These are phyloP conservation scores for Oscheius sp. DNA, from an alignment of 1,140 invertebrate species.

Conservation along the genomic window DNA sequence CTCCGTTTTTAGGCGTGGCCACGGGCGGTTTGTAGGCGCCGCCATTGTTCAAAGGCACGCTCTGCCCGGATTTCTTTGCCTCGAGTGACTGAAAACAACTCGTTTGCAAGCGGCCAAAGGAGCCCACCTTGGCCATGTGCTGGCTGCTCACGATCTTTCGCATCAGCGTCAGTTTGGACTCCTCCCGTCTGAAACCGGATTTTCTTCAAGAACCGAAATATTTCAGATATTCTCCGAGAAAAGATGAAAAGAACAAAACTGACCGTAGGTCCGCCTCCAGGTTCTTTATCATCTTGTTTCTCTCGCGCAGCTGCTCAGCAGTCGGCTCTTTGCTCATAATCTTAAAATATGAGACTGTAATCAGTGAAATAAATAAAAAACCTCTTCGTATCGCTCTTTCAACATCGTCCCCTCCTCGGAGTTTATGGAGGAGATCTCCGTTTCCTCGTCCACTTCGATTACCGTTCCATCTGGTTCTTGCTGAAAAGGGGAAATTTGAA, in stretches of 20 bases:
- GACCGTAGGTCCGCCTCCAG: neutral
- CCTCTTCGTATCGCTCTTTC: neutral
- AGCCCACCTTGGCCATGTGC: slow-evolving; percentile 3
- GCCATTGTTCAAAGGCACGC: slow-evolving; percentile 11
- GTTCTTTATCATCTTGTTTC: neutral
- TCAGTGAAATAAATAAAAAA: neutral
- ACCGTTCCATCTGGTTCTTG: neutral
- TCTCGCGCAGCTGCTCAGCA: neutral
- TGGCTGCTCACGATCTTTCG: slow-evolving; percentile 42
- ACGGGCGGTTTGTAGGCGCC: slow-evolving; percentile 53
- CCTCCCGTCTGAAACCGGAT: slow-evolving; percentile 44
- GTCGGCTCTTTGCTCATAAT: neutral
- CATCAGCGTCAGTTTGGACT: slow-evolving; percentile 52
- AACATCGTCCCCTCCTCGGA: neutral
- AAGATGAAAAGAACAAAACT: neutral
- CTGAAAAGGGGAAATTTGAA: neutral
- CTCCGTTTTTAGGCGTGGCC: slow-evolving; percentile 19
- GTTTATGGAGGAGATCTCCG: slow-evolving; percentile 1
- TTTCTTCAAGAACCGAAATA: slow-evolving; percentile 27
- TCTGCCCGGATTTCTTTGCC: neutral
- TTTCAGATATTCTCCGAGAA: too few species aligned
- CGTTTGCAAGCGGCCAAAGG: too few species aligned
- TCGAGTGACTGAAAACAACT: too few species aligned
- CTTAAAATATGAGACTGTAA: neutral
- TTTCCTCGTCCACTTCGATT: neutral